phyloP scores from a whole-genome alignment of 2,113 vertebrate genomes.

The Colius striatus region DNA sequence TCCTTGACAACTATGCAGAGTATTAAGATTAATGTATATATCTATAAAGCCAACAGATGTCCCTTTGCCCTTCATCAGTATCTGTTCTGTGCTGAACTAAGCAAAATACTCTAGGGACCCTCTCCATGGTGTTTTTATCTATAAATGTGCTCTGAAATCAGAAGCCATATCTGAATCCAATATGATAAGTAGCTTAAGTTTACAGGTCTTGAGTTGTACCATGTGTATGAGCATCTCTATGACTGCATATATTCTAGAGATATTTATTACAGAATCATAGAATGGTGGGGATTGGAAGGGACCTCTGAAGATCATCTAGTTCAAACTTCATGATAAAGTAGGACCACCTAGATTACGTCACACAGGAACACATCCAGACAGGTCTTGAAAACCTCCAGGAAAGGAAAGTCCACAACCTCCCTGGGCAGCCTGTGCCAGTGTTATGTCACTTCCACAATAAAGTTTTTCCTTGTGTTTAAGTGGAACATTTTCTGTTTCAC shows the following conservation, averaged over 20 bases:
- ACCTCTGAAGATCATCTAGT: no score
- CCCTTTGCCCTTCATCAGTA: constrained; percentile 21
- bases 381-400: no score
- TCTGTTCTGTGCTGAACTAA: neutral
- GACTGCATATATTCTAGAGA: neutral
- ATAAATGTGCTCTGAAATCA: neutral
- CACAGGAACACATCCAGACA: no score
- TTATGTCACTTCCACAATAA: no score
- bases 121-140: neutral
- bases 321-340: no score
- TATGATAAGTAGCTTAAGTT: neutral
- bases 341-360: no score
- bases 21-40: constrained; percentile 57
- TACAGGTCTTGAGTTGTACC: neutral
- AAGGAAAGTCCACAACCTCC: no score
- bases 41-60: neutral
- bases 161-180: neutral
- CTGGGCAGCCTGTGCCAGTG: no score
- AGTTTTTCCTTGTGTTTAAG: no score
- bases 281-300: no score
- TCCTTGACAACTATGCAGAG: constrained; percentile 14
- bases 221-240: neutral
- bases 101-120: neutral
- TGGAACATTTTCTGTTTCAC: no score
- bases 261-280: neutral